These are phyloP conservation scores for Tetrax tetrax DNA, from an alignment of 2,113 vertebrate species.

Conservation along the genomic window DNA sequence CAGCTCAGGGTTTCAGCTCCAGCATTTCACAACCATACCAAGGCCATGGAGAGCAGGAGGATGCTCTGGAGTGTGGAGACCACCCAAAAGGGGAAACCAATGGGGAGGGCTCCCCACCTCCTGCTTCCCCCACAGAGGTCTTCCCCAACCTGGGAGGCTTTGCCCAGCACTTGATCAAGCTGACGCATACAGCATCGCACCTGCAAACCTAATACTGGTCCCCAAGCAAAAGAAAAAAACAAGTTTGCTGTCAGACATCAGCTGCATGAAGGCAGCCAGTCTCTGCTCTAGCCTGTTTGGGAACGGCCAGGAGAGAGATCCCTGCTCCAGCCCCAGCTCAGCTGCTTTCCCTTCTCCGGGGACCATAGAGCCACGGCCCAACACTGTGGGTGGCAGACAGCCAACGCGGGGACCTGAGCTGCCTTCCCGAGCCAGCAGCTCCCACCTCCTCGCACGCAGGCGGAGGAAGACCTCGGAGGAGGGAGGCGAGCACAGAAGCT, in stretches of 20 bases:
- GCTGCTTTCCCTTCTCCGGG: neutral
- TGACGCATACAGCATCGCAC: fast-evolving
- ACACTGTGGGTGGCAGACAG: neutral
- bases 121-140: neutral
- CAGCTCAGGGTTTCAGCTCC: neutral
- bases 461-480: conserved; percentile 18
- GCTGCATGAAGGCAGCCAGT: neutral
- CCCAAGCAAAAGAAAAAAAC: neutral
- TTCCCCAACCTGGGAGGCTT: neutral
- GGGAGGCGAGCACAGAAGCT: neutral
- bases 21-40: fast-evolving
- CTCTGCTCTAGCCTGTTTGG: neutral
- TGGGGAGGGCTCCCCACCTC: neutral
- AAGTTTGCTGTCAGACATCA: fast-evolving
- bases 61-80: neutral
- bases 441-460: neutral
- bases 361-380: neutral
- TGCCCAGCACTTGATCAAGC: neutral
- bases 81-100: neutral
- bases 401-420: neutral
- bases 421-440: neutral
- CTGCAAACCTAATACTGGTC: neutral
- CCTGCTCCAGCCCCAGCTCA: neutral
- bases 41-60: neutral
- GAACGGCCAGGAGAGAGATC: neutral